Evolutionary conservation across 2,113 vertebrate genomes (phyloP).

Genomic region (Tylochromis polylepis): DNA sequence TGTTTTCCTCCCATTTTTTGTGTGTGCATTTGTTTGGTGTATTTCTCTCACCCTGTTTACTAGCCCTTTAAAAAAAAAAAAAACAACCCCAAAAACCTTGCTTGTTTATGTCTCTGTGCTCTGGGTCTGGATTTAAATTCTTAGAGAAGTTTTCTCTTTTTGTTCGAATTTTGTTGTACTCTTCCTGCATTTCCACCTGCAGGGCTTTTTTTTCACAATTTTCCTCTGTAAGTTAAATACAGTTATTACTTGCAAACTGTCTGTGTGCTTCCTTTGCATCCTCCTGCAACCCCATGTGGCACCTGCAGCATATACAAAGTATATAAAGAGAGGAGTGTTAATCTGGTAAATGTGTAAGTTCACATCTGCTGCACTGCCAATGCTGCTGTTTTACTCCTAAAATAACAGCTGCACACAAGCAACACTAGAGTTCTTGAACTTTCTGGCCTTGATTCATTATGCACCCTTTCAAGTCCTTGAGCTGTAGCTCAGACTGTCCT

Average conservation of each 20-base stretch:
- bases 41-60: background rate
- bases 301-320: background rate
- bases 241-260: background rate
- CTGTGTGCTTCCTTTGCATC: background rate
- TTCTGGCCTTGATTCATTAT: background rate
- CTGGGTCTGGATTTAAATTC: background rate
- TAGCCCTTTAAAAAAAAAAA: background rate
- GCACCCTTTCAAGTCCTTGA: background rate
- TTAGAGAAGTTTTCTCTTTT: background rate
- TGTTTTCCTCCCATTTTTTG: background rate
- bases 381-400: background rate
- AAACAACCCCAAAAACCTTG: background rate
- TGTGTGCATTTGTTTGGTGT: background rate
- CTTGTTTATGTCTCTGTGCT: background rate
- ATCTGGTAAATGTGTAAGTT: background rate
- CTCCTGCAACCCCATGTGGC: background rate
- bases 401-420: background rate
- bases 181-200: background rate
- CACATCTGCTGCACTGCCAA: background rate
- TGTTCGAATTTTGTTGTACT: background rate
- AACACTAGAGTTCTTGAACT: background rate
- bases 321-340: background rate
- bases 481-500: background rate
- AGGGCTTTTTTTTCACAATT: background rate
- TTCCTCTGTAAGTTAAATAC: background rate